These are phyloP conservation scores for Epizoanthus scotinus DNA, from an alignment of 92 coral and sea anemone genomes.

Conservation along the genomic window DNA sequence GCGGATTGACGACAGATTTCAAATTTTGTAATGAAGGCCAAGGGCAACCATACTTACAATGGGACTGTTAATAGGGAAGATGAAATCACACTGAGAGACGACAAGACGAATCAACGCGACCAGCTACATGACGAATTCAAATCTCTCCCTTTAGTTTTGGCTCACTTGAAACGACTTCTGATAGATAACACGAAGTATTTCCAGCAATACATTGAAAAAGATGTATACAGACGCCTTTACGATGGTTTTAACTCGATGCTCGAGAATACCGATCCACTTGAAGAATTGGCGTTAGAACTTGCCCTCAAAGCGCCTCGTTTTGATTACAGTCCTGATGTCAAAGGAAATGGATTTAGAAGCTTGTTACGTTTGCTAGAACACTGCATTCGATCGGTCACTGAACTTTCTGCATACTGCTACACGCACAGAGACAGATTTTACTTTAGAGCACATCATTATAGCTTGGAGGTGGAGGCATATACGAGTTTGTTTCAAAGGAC, in stretches of 20 bases:
- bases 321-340: slow-evolving; percentile 81
- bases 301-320: slow-evolving; percentile 71
- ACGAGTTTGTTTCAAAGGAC: slow-evolving; percentile 69
- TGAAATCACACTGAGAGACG: not conserved
- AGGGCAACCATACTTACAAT: not conserved
- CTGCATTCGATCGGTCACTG: slow-evolving; percentile 78
- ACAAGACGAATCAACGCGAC: slow-evolving; percentile 2
- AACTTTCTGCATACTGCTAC: slow-evolving; percentile 76
- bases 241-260: slow-evolving; percentile 76
- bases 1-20: not conserved
- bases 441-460: slow-evolving; percentile 93
- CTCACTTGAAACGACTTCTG: slow-evolving; percentile 72
- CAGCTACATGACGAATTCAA: slow-evolving; percentile 52
- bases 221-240: slow-evolving; percentile 69
- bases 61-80: not conserved
- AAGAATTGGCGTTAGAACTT: slow-evolving; percentile 65
- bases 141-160: slow-evolving; percentile 63
- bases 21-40: slow-evolving; percentile 12
- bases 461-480: slow-evolving; percentile 84
- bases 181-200: slow-evolving; percentile 75
- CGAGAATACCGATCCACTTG: slow-evolving; percentile 57
- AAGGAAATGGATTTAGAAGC: slow-evolving; percentile 94
- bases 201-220: slow-evolving; percentile 51
- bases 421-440: slow-evolving; percentile 80
- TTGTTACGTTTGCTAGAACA: slow-evolving; percentile 74